A percentile compares a stretch with the other conserved stretches of the same genome.
Evolutionary conservation across 2,797 vertebrate genomes (phyloP).

Genomic region (Poecilia velifera): DNA sequence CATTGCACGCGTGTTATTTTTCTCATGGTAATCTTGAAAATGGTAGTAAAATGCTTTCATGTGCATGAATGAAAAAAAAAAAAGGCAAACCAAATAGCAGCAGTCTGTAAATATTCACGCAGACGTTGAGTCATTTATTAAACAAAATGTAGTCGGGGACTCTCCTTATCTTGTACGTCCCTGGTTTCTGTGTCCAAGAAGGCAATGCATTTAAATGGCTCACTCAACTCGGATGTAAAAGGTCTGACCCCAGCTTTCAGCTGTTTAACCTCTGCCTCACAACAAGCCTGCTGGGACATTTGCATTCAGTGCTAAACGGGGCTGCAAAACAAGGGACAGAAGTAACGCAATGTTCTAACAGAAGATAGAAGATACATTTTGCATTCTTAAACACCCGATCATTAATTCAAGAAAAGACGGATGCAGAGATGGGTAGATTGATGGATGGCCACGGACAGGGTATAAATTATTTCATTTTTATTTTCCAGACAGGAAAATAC

Average conservation of each 20-base stretch:
- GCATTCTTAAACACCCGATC: not conserved
- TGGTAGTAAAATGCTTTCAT: not conserved
- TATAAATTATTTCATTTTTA: not conserved
- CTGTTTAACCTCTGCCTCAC: slow-evolving; percentile 11
- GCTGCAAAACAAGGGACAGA: no score
- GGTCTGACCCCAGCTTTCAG: slow-evolving; percentile 19
- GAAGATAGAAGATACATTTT: not conserved
- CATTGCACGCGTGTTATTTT: no score
- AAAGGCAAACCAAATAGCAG: not conserved
- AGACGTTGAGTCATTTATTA: not conserved
- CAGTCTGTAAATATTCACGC: not conserved
- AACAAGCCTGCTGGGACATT: not conserved
- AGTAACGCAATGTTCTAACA: not conserved
- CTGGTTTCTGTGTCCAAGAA: not conserved
- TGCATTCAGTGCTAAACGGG: slow-evolving; percentile 13
- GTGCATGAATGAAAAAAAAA: not conserved
- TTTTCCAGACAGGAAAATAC: not conserved
- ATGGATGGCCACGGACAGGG: not conserved
- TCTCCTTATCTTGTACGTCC: not conserved
- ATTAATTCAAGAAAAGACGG: not conserved
- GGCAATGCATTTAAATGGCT: slow-evolving; percentile 16
- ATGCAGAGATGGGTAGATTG: not conserved
- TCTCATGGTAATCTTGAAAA: not conserved
- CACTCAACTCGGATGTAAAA: not conserved
- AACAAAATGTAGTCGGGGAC: not conserved